Base-by-base conservation (phyloP, 2,888 invertebrate genomes). In the Eutolmus rufibarbis region DNA sequence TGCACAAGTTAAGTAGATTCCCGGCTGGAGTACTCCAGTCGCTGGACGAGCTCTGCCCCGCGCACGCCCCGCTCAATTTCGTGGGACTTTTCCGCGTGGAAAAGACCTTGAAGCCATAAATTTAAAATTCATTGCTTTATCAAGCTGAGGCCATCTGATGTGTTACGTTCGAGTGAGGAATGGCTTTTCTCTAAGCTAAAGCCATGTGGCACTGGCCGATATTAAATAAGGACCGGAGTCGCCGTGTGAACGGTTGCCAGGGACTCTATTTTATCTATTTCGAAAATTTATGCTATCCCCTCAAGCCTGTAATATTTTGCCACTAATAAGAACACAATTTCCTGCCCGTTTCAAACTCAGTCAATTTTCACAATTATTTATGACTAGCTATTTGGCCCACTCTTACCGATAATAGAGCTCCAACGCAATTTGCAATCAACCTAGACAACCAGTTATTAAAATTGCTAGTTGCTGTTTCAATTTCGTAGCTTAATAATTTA, bases 61-160 rank as follows among this genome's bases (percentile, higher is more conserved):
- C 46, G 74, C 43, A 74, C 43, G 46, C 46, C 14, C 12, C 28
- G 28, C 23, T 74, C 40, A 43, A 46, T 85, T 85, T 85, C n/a
- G 46, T 85, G 74, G 14, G 43, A 43, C 28, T 66, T 66, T 28
- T 28, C 66, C 66, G 12, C 9, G 28, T 12, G 19, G 66, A 66
- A 46, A 4, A 66, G 51, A 74, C 85, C 85, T 85, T 74, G 85
- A 85, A 74, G 85, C 31, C 74, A 85, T 85, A 85, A 85, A 85
- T 85, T 74, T 74, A 43, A 85, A 85, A 85, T 74, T 43, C 85
- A 85, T 85, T 85, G 85, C 85, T 74, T 74, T 85, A 85, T 85
- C 85, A 74, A 31, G 31, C 37, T 31, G 85, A 74, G 74, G 74
- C 85, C 46, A 85, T 85, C 85, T 85, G 31, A 74, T 31, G 85